Percentiles rank a stretch among this genome's conserved stretches.
Evolutionary conservation across 2,113 vertebrate species (phyloP).

Genomic region (Herpetotheres cachinnans): DNA sequence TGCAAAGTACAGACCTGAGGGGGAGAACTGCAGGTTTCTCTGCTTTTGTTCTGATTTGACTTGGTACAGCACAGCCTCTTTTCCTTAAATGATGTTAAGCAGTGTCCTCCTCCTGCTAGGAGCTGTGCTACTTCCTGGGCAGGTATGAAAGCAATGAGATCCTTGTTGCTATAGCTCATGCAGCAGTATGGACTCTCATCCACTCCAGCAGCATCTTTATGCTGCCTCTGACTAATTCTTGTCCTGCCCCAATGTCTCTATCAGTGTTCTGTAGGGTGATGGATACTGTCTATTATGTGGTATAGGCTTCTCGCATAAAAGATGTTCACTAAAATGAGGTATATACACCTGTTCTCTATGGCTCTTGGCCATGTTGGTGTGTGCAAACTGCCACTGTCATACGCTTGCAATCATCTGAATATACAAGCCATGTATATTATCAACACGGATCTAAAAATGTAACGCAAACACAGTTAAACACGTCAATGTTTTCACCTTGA

Average conservation of each 20-base stretch:
- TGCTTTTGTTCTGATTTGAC: not conserved
- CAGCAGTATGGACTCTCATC: not conserved
- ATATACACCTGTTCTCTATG: not conserved
- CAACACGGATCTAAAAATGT: not conserved
- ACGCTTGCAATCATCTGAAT: not conserved
- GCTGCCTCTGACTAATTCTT: not conserved
- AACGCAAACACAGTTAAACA: not conserved
- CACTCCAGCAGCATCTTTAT: not conserved
- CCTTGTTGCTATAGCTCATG: not conserved
- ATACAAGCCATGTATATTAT: not conserved
- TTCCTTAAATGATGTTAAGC: not conserved
- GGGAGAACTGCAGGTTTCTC: not conserved
- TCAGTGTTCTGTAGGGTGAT: not conserved
- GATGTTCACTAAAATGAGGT: not conserved
- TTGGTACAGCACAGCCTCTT: not conserved
- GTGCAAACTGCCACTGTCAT: not conserved
- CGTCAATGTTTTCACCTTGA: not conserved
- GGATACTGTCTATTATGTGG: not conserved
- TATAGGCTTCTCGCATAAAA: not conserved
- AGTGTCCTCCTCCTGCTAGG: not conserved
- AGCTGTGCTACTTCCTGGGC: not conserved
- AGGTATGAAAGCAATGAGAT: not conserved
- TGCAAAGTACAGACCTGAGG: not conserved
- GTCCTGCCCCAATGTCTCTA: not conserved
- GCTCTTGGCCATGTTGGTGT: not conserved